A percentile compares a stretch with the other conserved stretches of the same genome.
Evolutionary conservation across 2,888 invertebrate species (phyloP).

Genomic region (Amiota communis): DNA sequence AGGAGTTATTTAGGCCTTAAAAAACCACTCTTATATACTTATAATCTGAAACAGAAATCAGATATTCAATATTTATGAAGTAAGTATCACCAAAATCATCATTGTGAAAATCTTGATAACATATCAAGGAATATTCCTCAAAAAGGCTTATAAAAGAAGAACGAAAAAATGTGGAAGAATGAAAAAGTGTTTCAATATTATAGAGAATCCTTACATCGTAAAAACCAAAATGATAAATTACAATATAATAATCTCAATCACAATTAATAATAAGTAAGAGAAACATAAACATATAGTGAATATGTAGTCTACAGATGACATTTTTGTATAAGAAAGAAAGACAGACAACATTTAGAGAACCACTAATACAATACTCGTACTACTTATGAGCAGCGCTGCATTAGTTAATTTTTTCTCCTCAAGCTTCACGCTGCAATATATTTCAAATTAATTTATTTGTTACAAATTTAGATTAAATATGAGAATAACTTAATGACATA

Average conservation of each 20-base stretch:
- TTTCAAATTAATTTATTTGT: not conserved
- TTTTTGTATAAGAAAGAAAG: slow-evolving; percentile 23
- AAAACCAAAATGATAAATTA: too few relatives aligned
- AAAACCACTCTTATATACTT: not conserved
- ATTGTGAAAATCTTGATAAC: slow-evolving; percentile 30
- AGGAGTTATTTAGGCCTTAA: too few relatives aligned
- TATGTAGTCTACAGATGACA: slow-evolving; percentile 2
- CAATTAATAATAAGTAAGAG: slow-evolving; percentile 2
- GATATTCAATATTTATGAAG: slow-evolving; percentile 12
- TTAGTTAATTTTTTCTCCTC: not conserved
- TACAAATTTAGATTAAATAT: not conserved
- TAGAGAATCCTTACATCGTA: too few relatives aligned
- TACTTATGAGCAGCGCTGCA: slow-evolving; percentile 7
- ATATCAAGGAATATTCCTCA: slow-evolving; percentile 33
- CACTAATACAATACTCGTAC: not conserved
- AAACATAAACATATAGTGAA: not conserved
- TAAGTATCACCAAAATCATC: slow-evolving; percentile 26
- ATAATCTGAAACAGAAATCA: not conserved
- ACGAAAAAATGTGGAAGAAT: not conserved
- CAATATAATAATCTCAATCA: slow-evolving; percentile 2
- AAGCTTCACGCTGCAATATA: too few relatives aligned
- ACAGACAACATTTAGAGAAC: not conserved
- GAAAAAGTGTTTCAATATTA: slow-evolving; percentile 35
- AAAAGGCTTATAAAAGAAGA: slow-evolving; percentile 14
- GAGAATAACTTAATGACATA: too few relatives aligned